Percentiles rank a stretch among this genome's conserved stretches.
Conservation (phyloP, 2,797 vertebrate genomes). For the Chiroxiphia lanceolata region DNA sequence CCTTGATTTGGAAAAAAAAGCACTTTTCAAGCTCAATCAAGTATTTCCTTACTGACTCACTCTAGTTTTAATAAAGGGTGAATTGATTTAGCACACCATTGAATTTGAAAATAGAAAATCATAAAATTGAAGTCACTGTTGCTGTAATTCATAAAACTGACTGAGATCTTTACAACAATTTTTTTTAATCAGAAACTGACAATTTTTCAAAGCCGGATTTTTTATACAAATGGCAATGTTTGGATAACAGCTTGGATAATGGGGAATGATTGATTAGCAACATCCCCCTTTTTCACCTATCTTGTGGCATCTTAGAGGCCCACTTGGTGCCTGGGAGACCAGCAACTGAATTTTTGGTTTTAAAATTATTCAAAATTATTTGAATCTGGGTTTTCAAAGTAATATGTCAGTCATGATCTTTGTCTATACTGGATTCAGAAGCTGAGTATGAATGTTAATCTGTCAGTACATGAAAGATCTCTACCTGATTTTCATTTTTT, state of each 20-base stretch:
- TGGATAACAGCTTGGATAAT: neutral
- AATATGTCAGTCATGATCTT: neutral
- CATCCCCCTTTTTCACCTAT: neutral
- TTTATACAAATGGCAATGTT: neutral
- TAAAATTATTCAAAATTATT: neutral
- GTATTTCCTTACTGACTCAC: neutral
- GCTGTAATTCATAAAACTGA: neutral
- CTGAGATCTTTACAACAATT: neutral
- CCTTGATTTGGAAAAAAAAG: neutral
- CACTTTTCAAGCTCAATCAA: neutral
- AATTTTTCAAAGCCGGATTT: neutral
- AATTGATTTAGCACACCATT: neutral
- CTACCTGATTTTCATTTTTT: neutral
- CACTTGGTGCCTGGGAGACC: neutral
- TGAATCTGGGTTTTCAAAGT: neutral
- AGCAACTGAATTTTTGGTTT: neutral
- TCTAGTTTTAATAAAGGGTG: neutral
- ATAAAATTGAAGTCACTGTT: neutral
- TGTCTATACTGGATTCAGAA: neutral
- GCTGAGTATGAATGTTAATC: neutral
- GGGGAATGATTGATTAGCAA: neutral
- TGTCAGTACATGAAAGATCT: fast-evolving
- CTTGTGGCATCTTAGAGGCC: neutral
- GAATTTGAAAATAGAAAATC: neutral
- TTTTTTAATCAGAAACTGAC: neutral